These are phyloP conservation scores for Lordiphosa fenestrarum DNA, from an alignment of 2,888 invertebrate species.

Conservation along the genomic window DNA sequence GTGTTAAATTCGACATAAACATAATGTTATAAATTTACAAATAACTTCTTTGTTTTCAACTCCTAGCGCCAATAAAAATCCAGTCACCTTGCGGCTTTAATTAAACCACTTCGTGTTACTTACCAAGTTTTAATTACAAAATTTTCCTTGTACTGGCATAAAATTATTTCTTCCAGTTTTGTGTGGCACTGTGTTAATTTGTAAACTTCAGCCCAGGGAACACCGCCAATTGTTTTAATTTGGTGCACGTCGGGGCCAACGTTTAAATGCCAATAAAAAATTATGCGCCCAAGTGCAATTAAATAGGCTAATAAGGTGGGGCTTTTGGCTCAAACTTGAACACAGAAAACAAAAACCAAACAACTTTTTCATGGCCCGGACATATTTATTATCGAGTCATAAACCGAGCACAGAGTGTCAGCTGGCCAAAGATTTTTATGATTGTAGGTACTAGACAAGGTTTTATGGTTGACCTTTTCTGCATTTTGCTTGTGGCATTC, in stretches of 20 bases:
- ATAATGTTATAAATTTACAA: conserved; percentile 20
- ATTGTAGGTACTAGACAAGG: conserved; percentile 10
- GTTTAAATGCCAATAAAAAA: conserved; percentile 64
- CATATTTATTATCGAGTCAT: conserved; percentile 58
- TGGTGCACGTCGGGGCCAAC: conserved; percentile 25
- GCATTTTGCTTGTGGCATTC: conserved; percentile 50
- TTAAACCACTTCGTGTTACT: conserved; percentile 55
- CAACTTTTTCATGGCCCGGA: conserved; percentile 55
- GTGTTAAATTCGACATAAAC: background rate
- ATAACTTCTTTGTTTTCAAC: conserved; percentile 37
- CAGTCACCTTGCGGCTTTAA: conserved; percentile 52
- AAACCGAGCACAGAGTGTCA: conserved; percentile 29
- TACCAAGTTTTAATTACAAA: conserved; percentile 66
- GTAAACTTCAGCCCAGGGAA: conserved; percentile 27
- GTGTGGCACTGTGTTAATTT: conserved; percentile 51
- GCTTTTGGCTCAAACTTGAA: conserved; percentile 29
- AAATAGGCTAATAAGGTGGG: conserved; percentile 61
- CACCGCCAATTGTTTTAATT: conserved; percentile 66
- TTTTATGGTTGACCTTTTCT: conserved; percentile 29
- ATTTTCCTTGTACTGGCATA: conserved; percentile 19
- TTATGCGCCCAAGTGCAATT: conserved; percentile 58
- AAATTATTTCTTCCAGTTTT: conserved; percentile 27
- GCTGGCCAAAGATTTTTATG: conserved; percentile 33
- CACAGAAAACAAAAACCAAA: conserved; percentile 34
- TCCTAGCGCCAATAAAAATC: conserved; percentile 34